A percentile compares a stretch with the other conserved stretches of the same genome.
These are phyloP conservation scores for Toxotes jaculatrix DNA, from an alignment of 2,113 vertebrate genomes.

Conservation along the genomic window DNA sequence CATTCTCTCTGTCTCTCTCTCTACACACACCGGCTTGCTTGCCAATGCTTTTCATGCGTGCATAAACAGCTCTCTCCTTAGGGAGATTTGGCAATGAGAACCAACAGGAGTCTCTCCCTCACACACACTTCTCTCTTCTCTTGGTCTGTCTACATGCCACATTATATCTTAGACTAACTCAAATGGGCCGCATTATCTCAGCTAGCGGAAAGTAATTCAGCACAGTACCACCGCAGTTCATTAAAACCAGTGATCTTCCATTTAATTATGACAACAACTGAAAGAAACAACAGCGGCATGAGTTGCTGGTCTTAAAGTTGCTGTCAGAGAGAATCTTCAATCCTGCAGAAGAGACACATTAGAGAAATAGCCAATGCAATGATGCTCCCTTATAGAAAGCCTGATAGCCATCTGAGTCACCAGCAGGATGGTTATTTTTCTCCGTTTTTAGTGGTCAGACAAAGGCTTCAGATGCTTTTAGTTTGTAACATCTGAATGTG, in stretches of 20 bases:
- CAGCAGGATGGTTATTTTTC: slow-evolving; percentile 11
- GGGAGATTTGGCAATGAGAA: slow-evolving; percentile 69
- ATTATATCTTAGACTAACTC: slow-evolving; percentile 50
- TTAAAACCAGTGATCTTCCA: slow-evolving; percentile 50
- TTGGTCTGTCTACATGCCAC: slow-evolving; percentile 36
- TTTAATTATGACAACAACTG: slow-evolving; percentile 58
- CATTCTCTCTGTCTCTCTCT: slow-evolving; percentile 54
- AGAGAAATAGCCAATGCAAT: slow-evolving; percentile 6
- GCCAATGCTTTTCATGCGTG: slow-evolving; percentile 69
- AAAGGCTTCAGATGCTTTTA: slow-evolving; percentile 9
- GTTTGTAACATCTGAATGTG: slow-evolving; percentile 8
- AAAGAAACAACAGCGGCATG: slow-evolving; percentile 38
- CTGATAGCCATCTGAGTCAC: slow-evolving; percentile 4
- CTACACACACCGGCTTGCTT: slow-evolving; percentile 50
- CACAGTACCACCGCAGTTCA: slow-evolving; percentile 8
- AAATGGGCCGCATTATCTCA: slow-evolving; percentile 52
- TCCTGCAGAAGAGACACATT: slow-evolving; percentile 21
- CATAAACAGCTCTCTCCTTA: slow-evolving; percentile 71
- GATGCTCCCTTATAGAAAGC: slow-evolving; percentile 15
- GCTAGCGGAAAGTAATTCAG: slow-evolving; percentile 48
- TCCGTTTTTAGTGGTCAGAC: not conserved
- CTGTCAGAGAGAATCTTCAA: slow-evolving; percentile 34
- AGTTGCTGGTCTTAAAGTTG: slow-evolving; percentile 34
- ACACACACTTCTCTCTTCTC: slow-evolving; percentile 37
- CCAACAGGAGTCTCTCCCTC: slow-evolving; percentile 63